Percentiles rank a stretch among this genome's conserved stretches.
Evolutionary conservation across 2,888 invertebrate species (phyloP).

Genomic region (Oligia fasciuncula): DNA sequence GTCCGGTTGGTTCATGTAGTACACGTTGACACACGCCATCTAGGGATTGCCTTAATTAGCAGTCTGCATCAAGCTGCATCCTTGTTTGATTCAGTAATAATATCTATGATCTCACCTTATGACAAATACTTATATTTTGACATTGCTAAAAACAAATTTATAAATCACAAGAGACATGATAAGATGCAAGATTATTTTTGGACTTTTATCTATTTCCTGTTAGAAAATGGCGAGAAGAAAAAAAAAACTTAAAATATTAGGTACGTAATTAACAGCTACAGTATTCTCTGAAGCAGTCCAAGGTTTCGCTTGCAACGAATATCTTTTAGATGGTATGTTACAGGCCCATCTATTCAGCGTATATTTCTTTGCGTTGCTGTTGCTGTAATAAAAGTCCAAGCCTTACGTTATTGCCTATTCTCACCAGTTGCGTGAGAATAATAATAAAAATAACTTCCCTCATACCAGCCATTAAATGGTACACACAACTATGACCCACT

Average conservation of each 20-base stretch:
- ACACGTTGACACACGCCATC: constrained; percentile 1
- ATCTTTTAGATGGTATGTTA: constrained; percentile 20
- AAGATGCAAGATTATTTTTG: not conserved
- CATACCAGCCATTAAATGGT: constrained; percentile 49
- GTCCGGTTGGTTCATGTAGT: not conserved
- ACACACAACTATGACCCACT: constrained; percentile 43
- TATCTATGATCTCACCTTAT: not conserved
- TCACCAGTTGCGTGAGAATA: constrained; percentile 51
- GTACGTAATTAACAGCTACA: not conserved
- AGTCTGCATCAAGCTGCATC: not conserved
- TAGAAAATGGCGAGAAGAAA: not conserved
- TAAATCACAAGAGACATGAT: not conserved
- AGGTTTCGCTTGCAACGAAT: not conserved
- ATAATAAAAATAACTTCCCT: constrained; percentile 52
- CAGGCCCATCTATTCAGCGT: constrained; percentile 27
- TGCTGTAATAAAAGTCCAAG: constrained; percentile 43
- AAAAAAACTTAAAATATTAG: not conserved
- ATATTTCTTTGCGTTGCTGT: constrained; percentile 38
- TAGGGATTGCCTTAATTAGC: constrained; percentile 11
- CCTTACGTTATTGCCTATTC: constrained; percentile 40
- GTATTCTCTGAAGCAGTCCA: not conserved
- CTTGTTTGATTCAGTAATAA: not conserved
- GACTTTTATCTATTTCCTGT: not conserved
- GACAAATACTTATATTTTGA: not conserved
- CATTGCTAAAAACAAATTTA: not conserved